Evolutionary conservation across 1,140 invertebrate genomes (phyloP).

Genomic region (Pseudomyrmex pallidus): DNA sequence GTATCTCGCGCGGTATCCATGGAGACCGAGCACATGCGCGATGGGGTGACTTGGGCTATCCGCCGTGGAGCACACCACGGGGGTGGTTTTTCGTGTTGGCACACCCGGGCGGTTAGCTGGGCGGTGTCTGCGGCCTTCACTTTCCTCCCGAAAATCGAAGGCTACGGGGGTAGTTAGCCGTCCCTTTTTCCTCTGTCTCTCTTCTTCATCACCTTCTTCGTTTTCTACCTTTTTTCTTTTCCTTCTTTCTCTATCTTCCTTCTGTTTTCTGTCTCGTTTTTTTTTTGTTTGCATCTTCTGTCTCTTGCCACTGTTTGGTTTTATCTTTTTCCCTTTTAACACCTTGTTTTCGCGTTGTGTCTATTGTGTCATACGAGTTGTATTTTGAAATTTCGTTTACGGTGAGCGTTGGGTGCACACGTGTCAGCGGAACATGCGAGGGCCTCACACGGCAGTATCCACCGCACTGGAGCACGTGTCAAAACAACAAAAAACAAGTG

Average conservation of each 20-base stretch:
- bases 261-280: neutral
- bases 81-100: slow-evolving; percentile 79
- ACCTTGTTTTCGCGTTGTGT: neutral
- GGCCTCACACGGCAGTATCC: slow-evolving; percentile 40
- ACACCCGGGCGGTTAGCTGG: slow-evolving; percentile 82
- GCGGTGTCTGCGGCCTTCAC: slow-evolving; percentile 81
- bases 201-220: slow-evolving; percentile 16
- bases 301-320: neutral
- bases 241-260: neutral
- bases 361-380: no score
- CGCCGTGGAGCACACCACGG: slow-evolving; percentile 73
- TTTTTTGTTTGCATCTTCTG: neutral
- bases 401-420: slow-evolving; percentile 55
- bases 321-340: neutral
- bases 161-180: slow-evolving; percentile 69
- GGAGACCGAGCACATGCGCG: slow-evolving; percentile 70
- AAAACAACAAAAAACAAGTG: slow-evolving; percentile 61
- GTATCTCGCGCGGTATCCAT: slow-evolving; percentile 66
- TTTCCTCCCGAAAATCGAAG: slow-evolving; percentile 74
- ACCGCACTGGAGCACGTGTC: slow-evolving; percentile 41
- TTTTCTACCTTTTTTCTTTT: slow-evolving; percentile 19
- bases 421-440: slow-evolving; percentile 39
- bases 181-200: slow-evolving; percentile 57
- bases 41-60: slow-evolving; percentile 71
- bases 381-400: neutral